phyloP scores from a whole-genome alignment of 2,888 invertebrate species.

The Tenthredo notha region DNA sequence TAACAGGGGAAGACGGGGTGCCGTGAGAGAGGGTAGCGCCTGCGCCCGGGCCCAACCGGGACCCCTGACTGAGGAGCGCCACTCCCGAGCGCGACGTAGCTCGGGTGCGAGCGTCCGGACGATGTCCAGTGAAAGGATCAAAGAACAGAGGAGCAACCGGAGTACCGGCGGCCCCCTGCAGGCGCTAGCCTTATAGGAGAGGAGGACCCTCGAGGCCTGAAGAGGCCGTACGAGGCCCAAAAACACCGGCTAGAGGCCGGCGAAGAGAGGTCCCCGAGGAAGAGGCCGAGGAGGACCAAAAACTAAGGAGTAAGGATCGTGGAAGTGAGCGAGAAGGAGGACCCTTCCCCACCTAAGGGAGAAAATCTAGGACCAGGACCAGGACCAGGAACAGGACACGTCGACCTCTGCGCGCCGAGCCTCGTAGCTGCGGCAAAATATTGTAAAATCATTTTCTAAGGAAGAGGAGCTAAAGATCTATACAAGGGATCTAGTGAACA shows the following conservation, averaged over 20 bases:
- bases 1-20: conserved; percentile 58
- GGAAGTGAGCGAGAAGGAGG: conserved; percentile 41
- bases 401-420: conserved; percentile 63
- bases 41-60: conserved; percentile 76
- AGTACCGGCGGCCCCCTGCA: conserved; percentile 80
- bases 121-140: conserved; percentile 79
- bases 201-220: conserved; percentile 63
- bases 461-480: not conserved
- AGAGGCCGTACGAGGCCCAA: conserved; percentile 43
- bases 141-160: conserved; percentile 81
- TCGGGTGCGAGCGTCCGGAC: conserved; percentile 79
- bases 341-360: conserved; percentile 22
- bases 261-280: conserved; percentile 48
- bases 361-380: not conserved
- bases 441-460: not conserved
- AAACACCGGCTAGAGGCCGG: conserved; percentile 43
- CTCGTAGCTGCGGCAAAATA: conserved; percentile 55
- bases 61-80: conserved; percentile 78
- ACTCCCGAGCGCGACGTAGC: conserved; percentile 78
- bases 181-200: conserved; percentile 80
- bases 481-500: conserved; percentile 4
- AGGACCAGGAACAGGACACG: conserved; percentile 54
- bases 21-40: conserved; percentile 65
- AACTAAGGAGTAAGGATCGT: conserved; percentile 7
- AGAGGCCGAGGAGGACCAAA: conserved; percentile 38